Evolutionary conservation across 2,113 vertebrate species (phyloP), one percentile per base, ranked within the genome.

Genomic region (Mesoclemmys tuberculata): DNA sequence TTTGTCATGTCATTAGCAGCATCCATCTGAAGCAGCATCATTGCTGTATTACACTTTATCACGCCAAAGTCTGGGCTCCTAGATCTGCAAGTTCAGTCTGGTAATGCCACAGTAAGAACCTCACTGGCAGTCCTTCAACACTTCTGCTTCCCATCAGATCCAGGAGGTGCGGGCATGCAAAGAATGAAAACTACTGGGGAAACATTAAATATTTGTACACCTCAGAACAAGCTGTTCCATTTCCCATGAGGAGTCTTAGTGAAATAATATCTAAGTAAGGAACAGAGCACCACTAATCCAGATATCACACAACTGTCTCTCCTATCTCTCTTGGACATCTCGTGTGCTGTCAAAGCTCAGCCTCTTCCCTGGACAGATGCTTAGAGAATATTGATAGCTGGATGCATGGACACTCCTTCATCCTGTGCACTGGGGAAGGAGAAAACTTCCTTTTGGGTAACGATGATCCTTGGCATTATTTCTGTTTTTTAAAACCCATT

Each of bases 401-500:
- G 38, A 24, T 41, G 38, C 4, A 11, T 24, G 9, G 10, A 74
- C 6, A 75, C 71, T 27, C 38, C 38, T 83, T 52, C 58, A 78
- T 41, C 10, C n/a, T 56, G 26, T 31, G 93, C 38, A 74, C 80
- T 6, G 84, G 38, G 41, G 95, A 87, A 85, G 31, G 7, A 7
- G 1, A 90, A 84, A 7, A 3, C 64, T 3, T 2, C 10, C 58
- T 78, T 95, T 48, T 1, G 1, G 49, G 49, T 19, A 85, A 82
- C 58, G 61, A 68, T n/a, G 9, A 21, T 9, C 35, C 31, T 68
- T 4, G 56, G 56, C 75, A 87, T 94, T 89, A 78, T 82, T 80
- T 86, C 90, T 54, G 35, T 85, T 83, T 92, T 95, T 93, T 83
- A 84, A 80, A 29, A 74, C 12, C 64, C 82, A 10, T 89, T 94